phyloP scores from a whole-genome alignment of 2,113 vertebrate genomes.

The Macaca fascicularis region DNA sequence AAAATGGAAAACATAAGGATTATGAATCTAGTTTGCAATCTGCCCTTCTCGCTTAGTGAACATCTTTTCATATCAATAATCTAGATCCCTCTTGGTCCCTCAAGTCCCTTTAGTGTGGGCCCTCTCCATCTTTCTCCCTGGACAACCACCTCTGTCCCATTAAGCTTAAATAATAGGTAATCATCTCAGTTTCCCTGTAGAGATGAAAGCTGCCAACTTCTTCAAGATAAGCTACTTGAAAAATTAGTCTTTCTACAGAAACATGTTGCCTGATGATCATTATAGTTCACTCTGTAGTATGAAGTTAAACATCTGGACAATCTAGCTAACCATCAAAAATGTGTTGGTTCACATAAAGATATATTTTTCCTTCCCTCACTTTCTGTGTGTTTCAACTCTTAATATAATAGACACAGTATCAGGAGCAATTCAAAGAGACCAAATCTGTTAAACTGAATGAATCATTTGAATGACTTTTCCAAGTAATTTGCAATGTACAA shows the following conservation, averaged over 20 bases:
- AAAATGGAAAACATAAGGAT: conserved; percentile 43
- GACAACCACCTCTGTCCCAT: not conserved
- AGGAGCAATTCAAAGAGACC: not conserved
- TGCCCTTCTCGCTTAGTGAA: not conserved
- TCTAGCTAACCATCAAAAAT: not conserved
- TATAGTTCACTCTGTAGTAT: not conserved
- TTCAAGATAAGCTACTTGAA: not conserved
- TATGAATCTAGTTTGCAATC: not conserved
- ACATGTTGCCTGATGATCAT: not conserved
- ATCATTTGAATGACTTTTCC: not conserved
- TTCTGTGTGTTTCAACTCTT: not conserved
- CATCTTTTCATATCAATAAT: not conserved
- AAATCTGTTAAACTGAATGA: not conserved
- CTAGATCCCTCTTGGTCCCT: not conserved
- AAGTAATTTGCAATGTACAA: not conserved
- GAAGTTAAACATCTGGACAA: not conserved
- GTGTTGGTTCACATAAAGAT: not conserved
- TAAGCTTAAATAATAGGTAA: not conserved
- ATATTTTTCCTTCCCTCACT: not conserved
- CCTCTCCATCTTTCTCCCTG: not conserved
- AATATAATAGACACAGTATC: not conserved
- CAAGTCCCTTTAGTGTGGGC: not conserved
- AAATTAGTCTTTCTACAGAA: conserved; percentile 16
- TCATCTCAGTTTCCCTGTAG: not conserved
- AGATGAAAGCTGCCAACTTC: not conserved